Evolutionary conservation across 2,797 vertebrate species (phyloP), one percentile per base, ranked within the genome.

Genomic region (Centropyge bicolor): DNA sequence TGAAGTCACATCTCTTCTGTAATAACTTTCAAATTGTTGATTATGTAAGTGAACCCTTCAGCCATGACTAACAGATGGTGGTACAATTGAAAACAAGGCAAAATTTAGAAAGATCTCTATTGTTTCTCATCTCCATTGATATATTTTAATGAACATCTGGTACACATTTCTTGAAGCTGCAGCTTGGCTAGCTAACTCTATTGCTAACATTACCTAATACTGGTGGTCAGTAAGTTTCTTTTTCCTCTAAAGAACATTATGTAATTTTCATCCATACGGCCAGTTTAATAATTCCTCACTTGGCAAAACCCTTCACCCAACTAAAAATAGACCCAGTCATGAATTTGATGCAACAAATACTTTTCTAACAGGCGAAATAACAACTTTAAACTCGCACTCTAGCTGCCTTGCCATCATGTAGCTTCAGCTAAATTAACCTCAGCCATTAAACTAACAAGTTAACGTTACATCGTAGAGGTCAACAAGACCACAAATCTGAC

Each of bases 141-240:
- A 14, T 9, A 49, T 14, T 40, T 22, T 1, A 24, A 55, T 16
- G n/a, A 80, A 86, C 80, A 91, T 87, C 89, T 92, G 85, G 71
- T 60, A 49, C 70, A 75, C 35, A 64, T 86, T 81, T 81, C 6
- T 20, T 45, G 56, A 68, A 27, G 46, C 9, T 41, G 19, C 5
- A 51, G 22, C 24, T 22, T 24, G 27, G 40, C 14, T 20, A 31
- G 27, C 36, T 61, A 11, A 17, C 31, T n/a, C 22, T 31, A 1
- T 10, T 38, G 56, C 67, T 24, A 65, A 54, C 74, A 59, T 22
- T 40, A 27, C 11, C 6, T 36, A 41, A 22, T 12, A 14, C 13
- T 64, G 35, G 4, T 27, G 11, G 2, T 17, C 9, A n/a, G 19
- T 35, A 16, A 8, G 16, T 22, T 20, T n/a, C 19, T 20, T 24